Base-by-base conservation (phyloP, 2,113 vertebrate species). In the Menidia beryllina region DNA sequence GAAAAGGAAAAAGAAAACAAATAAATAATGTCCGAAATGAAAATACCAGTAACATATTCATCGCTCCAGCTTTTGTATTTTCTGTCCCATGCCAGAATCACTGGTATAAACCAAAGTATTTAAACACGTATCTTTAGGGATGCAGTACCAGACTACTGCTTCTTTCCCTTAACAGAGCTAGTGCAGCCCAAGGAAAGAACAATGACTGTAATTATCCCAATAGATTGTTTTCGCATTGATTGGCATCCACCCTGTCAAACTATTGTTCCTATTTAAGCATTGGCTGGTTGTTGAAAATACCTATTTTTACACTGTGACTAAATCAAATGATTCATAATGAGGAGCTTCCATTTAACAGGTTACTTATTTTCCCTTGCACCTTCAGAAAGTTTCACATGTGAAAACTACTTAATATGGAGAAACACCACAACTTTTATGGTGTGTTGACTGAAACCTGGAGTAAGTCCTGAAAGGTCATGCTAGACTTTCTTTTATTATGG, bases 171-270 rank as follows among this genome's bases (percentile, higher is more conserved):
- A 14, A 63, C 38, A 63, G 26, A 62, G 19, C 21, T 69, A 66
- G 27, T 49, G 43, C 50, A 62, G 17, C 19, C 43, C 72, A 83
- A 58, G 51, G 30, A 72, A 60, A 79, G 64, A 87, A 90, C 71
- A 82, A 79, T 65, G 75, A 79, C 56, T 72, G 38, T 62, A 86
- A 89, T 86, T 77, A 76, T 59, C 47, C 50, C 41, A 1, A 17
- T 55, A 83, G 72, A 87, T 85, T 84, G 81, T 68, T 84, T 84
- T 74, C 77, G 27, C 43, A 80, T 85, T 70, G 8, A 12, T 41
- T 81, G 50, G 64, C 77, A 62, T 74, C 45, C 64, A 82, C 69
- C 73, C 51, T 41, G 52, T 64, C 55, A 77, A 73, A 41, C 58
- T 63, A 66, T 71, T 86, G 72, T 59, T 77, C 64, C 59, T 62